phyloP scores from a whole-genome alignment of 2,888 invertebrate species.

The Brachyptera risi region DNA sequence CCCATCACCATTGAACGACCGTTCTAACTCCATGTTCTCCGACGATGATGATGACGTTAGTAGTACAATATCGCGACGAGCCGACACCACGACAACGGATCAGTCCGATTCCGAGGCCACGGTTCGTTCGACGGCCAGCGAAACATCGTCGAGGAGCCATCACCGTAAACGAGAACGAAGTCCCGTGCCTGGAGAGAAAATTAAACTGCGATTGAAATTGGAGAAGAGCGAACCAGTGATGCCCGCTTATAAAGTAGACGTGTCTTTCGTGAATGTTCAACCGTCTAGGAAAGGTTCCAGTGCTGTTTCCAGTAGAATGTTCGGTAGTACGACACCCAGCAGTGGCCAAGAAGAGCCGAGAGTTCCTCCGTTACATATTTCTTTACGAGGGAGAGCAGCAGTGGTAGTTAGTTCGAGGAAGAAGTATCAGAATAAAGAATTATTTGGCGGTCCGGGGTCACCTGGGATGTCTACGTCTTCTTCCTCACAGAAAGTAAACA shows the following conservation, averaged over 20 bases:
- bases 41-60: constrained; percentile 54
- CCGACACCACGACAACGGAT: constrained; percentile 48
- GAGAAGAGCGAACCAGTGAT: constrained; percentile 78
- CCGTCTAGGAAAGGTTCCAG: constrained; percentile 31
- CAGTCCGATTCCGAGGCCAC: constrained; percentile 56
- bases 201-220: constrained; percentile 75
- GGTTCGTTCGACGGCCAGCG: constrained; percentile 55
- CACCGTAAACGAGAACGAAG: constrained; percentile 30
- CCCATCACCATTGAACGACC: constrained; percentile 46
- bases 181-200: constrained; percentile 55
- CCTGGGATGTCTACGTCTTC: background rate
- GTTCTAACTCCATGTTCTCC: constrained; percentile 52
- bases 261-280: constrained; percentile 63
- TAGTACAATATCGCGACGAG: constrained; percentile 44
- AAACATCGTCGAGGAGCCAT: constrained; percentile 32
- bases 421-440: constrained; percentile 27
- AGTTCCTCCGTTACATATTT: constrained; percentile 86
- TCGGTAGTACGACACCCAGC: constrained; percentile 5
- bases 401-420: constrained; percentile 62
- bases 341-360: constrained; percentile 79
- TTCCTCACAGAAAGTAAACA: too few species aligned
- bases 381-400: constrained; percentile 72
- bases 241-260: constrained; percentile 75
- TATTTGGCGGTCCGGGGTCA: constrained; percentile 4
- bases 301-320: background rate